These are phyloP conservation scores for Rhagoletis zephyria DNA, from an alignment of 1,140 invertebrate genomes.

Conservation along the genomic window DNA sequence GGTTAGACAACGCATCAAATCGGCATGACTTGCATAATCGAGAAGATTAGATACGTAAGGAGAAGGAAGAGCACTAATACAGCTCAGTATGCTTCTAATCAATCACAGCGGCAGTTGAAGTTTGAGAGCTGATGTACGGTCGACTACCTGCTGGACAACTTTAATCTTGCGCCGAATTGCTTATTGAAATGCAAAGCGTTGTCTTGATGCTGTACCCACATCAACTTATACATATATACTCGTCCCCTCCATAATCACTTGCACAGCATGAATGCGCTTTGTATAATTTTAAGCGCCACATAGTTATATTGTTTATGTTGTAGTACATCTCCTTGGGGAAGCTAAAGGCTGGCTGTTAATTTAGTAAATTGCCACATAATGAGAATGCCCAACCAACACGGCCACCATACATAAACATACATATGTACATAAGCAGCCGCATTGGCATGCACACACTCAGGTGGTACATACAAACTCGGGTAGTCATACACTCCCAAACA, in stretches of 20 bases:
- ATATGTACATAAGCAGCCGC: not conserved
- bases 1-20: not conserved
- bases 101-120: not conserved
- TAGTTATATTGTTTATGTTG: constrained; percentile 44
- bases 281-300: constrained; percentile 48
- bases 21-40: not conserved
- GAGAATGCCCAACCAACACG: constrained; percentile 36
- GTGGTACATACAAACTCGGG: not conserved
- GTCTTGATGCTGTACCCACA: not conserved
- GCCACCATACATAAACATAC: no score
- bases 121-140: not conserved
- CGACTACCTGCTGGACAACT: not conserved
- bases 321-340: constrained; percentile 22
- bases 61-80: not conserved
- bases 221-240: not conserved
- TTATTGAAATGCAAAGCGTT: not conserved
- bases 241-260: not conserved
- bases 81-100: not conserved
- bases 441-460: constrained; percentile 4
- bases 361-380: constrained; percentile 52
- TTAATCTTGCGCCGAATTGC: not conserved
- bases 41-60: not conserved
- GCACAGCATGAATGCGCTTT: not conserved
- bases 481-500: not conserved
- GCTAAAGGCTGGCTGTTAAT: constrained; percentile 42